These are phyloP conservation scores for Homarus americanus DNA, from an alignment of 1,140 invertebrate genomes.

Conservation along the genomic window DNA sequence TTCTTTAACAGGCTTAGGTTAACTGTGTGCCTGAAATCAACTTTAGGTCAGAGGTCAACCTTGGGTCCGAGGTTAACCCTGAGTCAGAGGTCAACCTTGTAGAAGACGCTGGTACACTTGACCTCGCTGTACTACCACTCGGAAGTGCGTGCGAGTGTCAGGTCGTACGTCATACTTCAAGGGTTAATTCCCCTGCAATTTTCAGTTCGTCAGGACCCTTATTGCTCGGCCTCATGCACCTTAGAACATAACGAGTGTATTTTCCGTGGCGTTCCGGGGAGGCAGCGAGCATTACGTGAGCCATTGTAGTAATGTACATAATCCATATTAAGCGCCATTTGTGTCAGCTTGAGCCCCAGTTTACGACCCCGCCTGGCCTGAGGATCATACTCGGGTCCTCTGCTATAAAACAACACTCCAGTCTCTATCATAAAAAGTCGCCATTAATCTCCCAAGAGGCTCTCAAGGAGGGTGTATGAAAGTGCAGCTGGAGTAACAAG, in stretches of 20 bases:
- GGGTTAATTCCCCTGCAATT: constrained; percentile 35
- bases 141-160: background rate
- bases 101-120: too few species aligned
- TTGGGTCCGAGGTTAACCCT: too few species aligned
- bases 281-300: background rate
- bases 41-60: too few species aligned
- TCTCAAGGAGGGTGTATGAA: background rate
- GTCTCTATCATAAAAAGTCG: background rate
- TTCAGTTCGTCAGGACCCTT: constrained; percentile 46
- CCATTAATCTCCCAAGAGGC: background rate
- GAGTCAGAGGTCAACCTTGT: too few species aligned
- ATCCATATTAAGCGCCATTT: background rate
- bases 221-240: constrained; percentile 5
- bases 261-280: background rate
- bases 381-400: background rate
- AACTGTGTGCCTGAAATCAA: background rate
- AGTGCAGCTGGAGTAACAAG: background rate
- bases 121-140: background rate
- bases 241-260: background rate
- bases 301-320: background rate
- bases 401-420: background rate
- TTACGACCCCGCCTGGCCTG: background rate
- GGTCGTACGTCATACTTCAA: constrained; percentile 27
- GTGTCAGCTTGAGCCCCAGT: background rate
- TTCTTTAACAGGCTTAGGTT: too few species aligned